Evolutionary conservation across 2,888 invertebrate genomes (phyloP).

Genomic region (Tipula vernalis): DNA sequence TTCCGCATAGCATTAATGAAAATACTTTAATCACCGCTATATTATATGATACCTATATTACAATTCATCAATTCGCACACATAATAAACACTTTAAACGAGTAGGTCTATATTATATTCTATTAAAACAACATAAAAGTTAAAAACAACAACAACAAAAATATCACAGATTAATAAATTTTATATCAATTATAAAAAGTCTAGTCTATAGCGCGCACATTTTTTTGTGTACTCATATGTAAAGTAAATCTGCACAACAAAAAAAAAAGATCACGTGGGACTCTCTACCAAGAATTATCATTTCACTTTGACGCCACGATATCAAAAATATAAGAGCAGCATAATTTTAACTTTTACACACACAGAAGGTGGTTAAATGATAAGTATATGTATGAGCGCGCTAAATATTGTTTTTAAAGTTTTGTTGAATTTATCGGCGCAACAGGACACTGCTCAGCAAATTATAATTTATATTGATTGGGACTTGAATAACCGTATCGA

Average conservation of each 20-base stretch:
- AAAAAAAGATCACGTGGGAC: background rate
- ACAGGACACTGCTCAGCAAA: background rate
- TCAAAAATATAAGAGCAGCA: background rate
- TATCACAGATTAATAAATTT: background rate
- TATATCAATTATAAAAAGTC: background rate
- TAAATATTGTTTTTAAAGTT: background rate
- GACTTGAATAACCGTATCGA: background rate
- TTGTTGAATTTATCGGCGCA: background rate
- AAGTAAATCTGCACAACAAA: background rate
- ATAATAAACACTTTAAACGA: background rate
- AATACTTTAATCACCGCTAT: background rate
- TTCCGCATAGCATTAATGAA: background rate
- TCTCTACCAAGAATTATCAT: background rate
- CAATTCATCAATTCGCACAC: background rate
- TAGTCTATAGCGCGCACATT: background rate
- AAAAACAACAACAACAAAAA: background rate
- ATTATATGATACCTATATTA: background rate
- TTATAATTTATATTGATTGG: background rate
- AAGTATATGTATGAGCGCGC: background rate
- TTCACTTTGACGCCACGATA: background rate
- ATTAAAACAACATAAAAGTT: background rate
- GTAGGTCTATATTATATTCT: background rate
- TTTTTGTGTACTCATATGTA: background rate
- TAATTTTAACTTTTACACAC: background rate
- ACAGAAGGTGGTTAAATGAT: conserved; percentile 4